Evolutionary conservation across 2,113 vertebrate genomes (phyloP), one percentile per base, ranked within the genome.

Genomic region (Albula glossodonta): DNA sequence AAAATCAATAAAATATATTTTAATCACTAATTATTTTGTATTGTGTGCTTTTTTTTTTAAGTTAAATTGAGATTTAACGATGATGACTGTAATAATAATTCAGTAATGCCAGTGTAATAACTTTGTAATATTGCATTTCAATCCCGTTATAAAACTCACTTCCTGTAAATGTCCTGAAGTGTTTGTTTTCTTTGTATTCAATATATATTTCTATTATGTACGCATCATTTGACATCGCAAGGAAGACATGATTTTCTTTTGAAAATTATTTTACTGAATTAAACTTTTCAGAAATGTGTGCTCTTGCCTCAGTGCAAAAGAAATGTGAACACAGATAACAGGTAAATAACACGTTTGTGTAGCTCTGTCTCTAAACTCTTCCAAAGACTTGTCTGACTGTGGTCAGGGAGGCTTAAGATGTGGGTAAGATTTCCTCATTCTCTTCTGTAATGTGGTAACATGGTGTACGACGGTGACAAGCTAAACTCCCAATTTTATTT

Each of bases 1-100:
- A 74, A 86, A 91, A 92, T 91, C 91, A 95, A 95, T 94, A 95
- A 95, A 85, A 56, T 88, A 83, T 81, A 81, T 91, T 93, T 91
- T 88, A 89, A 90, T 90, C 88, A 90, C 86, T 86, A 86, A 88
- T 79, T 81, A 84, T 83, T 85, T 85, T 91, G 90, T 91, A 91
- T 88, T 91, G 92, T 93, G 90, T 93, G 90, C 85, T 90, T 94
- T 90, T 86, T 93, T 90, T 87, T 86, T 86, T 11, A 31, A 25
- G 15, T 63, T 41, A 79, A 48, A 86, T 85, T 85, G 49, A 90
- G 85, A 41, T 85, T 79, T 48, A 5, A 49, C 50, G 25, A 50
- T 79, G 41, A n/a, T 79, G 15, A 15, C 22, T 9, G 17, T 70
- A 74, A 70, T 70, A 70, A 70, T 70, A 70, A 74, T 74, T 10